Evolutionary conservation across 2,888 invertebrate species (phyloP), one percentile per base, ranked within the genome.

Genomic region (Drosophila formosana): DNA sequence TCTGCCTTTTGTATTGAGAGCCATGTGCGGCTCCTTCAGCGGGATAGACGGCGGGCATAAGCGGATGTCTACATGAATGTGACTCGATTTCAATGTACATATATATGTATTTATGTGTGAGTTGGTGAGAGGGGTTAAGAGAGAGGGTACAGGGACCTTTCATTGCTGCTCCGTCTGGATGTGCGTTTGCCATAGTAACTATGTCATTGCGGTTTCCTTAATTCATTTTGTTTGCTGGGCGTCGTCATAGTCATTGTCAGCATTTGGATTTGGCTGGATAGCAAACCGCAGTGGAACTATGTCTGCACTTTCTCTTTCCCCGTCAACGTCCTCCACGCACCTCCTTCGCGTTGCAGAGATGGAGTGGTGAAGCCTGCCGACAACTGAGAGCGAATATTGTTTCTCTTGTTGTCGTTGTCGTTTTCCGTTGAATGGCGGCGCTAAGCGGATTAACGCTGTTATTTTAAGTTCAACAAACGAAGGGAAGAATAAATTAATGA

Each of bases 401-500:
- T 46, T 3, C 34, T 43, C 43, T 55, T 66, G 45, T 52, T 64
- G 55, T n/a, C 39, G 69, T 37, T 58, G 67, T 57, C 25, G 57
- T 47, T 67, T 53, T 76, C 76, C 87, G 87, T 89, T 74, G 79
- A 87, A 80, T 81, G 84, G 76, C 68, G 66, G 56, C 73, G 82
- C 86, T 89, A 86, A 86, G 86, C 86, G 86, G 86, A 86, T 86
- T 87, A 86, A 86, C 82, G 88, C 89, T 87, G 85, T 85, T 85
- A 85, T 85, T 85, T 86, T 87, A 89, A 86, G 86, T 89, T 86
- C 82, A 82, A 80, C 90, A 88, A 90, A 89, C 79, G 89, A 80
- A 89, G 69, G 78, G 89, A 82, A 82, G 90, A 90, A 90, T 88
- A 90, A 89, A 89, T 89, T 89, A 89, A 89, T 90, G 90, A 89